These are phyloP conservation scores for Pseudochirops corinnae DNA, from an alignment of 2,797 vertebrate genomes.

Conservation along the genomic window DNA sequence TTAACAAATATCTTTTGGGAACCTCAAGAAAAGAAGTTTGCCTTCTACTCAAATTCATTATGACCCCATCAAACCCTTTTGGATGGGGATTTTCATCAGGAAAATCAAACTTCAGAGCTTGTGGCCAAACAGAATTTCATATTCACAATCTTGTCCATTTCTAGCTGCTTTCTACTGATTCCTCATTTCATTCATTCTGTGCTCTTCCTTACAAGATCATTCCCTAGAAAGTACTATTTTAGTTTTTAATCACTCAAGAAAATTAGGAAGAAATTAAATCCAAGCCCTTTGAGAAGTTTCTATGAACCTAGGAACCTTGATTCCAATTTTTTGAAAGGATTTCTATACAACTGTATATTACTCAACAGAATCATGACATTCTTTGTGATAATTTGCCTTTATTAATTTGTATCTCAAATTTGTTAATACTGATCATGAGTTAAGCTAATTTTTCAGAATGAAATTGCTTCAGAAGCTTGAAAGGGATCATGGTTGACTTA, in stretches of 20 bases:
- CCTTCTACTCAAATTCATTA: slow-evolving; percentile 22
- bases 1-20: slow-evolving; percentile 57
- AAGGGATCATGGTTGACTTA: background rate
- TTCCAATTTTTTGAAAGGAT: background rate
- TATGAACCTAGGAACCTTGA: background rate
- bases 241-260: background rate
- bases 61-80: background rate
- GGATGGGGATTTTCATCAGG: background rate
- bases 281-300: background rate
- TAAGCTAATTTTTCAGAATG: background rate
- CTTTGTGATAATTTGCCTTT: background rate
- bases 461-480: background rate
- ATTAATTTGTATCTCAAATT: background rate
- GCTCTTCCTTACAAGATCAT: background rate
- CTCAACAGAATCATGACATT: background rate
- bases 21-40: slow-evolving; percentile 40
- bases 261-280: background rate
- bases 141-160: background rate
- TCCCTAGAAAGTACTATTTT: background rate
- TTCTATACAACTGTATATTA: background rate
- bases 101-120: background rate
- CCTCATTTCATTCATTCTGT: background rate
- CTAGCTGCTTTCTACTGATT: background rate
- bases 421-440: background rate
- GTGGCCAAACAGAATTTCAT: background rate